phyloP scores from a whole-genome alignment of 2,113 vertebrate species.

The Pogonocichla stellata region DNA sequence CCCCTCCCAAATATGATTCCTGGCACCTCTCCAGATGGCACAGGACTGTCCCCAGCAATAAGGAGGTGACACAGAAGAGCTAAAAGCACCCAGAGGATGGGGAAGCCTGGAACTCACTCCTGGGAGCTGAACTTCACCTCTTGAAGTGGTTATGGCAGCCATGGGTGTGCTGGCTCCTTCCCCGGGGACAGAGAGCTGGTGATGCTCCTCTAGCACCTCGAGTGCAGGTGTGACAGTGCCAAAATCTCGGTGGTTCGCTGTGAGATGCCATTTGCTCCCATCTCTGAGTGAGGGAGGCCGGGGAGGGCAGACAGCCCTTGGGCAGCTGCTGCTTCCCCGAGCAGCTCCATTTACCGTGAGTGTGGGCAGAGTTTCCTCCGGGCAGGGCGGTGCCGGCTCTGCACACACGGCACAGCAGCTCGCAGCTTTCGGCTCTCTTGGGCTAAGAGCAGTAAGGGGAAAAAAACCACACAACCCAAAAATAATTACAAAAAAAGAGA shows the following conservation, averaged over 20 bases:
- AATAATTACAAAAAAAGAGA: not conserved
- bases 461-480: not conserved
- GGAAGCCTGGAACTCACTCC: not conserved
- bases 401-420: not conserved
- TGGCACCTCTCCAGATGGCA: not conserved
- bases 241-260: not conserved
- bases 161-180: not conserved
- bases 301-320: not conserved
- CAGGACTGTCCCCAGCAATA: not conserved
- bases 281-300: not conserved
- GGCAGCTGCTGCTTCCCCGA: not conserved
- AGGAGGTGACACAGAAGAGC: not conserved
- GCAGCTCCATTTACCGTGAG: not conserved
- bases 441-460: not conserved
- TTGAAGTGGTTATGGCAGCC: accelerated
- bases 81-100: not conserved
- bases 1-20: not conserved
- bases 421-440: not conserved
- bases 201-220: not conserved
- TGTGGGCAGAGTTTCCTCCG: constrained; percentile 27
- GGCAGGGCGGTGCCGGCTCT: not conserved
- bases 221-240: not conserved
- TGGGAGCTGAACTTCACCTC: not conserved
- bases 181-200: accelerated
- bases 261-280: not conserved